Conservation (phyloP, 2,113 vertebrate species). For the human (Homo sapiens) region DNA sequence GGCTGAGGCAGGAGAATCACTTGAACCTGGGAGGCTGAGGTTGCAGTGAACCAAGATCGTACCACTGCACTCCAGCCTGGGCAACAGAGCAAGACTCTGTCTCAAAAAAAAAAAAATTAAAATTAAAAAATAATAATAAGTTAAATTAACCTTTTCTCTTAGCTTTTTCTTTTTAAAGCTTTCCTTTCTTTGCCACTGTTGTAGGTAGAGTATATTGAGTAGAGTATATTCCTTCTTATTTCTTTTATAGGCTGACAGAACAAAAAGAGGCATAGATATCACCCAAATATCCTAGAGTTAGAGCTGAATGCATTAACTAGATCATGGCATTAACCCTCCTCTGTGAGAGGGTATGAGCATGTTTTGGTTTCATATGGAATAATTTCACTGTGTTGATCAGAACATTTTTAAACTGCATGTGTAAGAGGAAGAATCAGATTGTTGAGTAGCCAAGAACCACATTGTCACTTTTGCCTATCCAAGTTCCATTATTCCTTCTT, state of each 20-base stretch:
- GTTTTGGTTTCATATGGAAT: neutral
- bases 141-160: neutral
- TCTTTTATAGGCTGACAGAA: neutral
- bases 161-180: neutral
- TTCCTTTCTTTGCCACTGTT: neutral
- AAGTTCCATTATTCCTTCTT: conserved; percentile 6
- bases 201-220: neutral
- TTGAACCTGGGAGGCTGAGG: no score
- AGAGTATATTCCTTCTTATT: neutral
- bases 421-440: neutral
- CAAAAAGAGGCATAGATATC: neutral
- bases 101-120: no score
- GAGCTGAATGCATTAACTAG: neutral
- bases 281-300: neutral
- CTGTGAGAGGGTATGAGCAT: neutral
- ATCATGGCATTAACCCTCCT: neutral
- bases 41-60: no score
- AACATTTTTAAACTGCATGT: neutral
- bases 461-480: neutral
- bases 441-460: neutral
- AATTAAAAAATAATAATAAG: no score
- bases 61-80: no score
- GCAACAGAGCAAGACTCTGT: no score
- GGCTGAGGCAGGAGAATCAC: no score
- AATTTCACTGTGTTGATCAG: neutral